Percentiles rank a stretch among this genome's conserved stretches.
Evolutionary conservation across 1,140 invertebrate genomes (phyloP).

Genomic region (Homarus americanus): DNA sequence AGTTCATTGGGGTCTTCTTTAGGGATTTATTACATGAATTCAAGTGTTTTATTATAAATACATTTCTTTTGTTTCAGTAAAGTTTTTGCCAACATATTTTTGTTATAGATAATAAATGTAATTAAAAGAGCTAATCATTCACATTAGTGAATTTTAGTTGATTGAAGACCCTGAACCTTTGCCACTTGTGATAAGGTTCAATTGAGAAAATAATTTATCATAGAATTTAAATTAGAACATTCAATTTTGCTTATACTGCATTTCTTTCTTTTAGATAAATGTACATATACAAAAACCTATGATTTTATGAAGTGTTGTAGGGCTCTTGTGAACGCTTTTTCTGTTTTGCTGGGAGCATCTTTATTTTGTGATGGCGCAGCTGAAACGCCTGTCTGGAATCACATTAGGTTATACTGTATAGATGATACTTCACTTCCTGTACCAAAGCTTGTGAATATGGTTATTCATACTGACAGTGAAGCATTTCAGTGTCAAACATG

Average conservation of each 20-base stretch:
- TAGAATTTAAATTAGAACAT: not conserved
- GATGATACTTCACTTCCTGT: not conserved
- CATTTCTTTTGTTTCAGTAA: not conserved
- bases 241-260: not conserved
- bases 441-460: constrained; percentile 7
- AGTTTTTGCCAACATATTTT: not conserved
- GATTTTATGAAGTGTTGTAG: not conserved
- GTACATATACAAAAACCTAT: not conserved
- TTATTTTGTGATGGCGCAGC: not conserved
- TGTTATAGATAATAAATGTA: no score
- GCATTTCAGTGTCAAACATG: not conserved
- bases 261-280: not conserved
- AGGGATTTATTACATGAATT: not conserved
- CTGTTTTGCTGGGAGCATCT: not conserved
- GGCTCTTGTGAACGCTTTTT: not conserved
- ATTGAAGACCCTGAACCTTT: not conserved
- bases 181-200: not conserved
- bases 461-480: not conserved
- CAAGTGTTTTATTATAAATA: not conserved
- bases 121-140: no score
- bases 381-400: constrained; percentile 17
- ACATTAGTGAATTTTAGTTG: not conserved
- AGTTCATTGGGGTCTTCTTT: not conserved
- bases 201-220: not conserved
- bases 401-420: not conserved